Base-by-base conservation (phyloP, 2,888 invertebrate genomes). In the Lepidocyrtoides sp. region DNA sequence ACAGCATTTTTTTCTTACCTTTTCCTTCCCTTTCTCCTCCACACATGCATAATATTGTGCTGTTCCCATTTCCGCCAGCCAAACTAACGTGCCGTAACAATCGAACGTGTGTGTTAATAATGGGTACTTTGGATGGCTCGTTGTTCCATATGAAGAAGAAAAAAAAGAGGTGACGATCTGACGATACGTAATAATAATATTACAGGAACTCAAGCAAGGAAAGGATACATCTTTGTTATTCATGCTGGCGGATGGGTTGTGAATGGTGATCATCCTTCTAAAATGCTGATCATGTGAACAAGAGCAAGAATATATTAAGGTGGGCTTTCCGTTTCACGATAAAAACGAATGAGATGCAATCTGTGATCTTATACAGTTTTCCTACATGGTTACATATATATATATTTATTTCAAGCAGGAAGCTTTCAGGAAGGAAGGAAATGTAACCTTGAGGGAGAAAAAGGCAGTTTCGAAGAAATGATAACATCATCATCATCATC, bases 221-320 rank as follows among this genome's bases (percentile, higher is more conserved):
- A 75, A 77, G 41, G n/a, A 79, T 48, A 60, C 83, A 83, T 63
- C 44, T 29, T 66, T 86, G 57, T 79, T 86, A 51, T 75, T 86
- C 75, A 72, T 86, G 36, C 54, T 32, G 17, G 77, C 54, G 77
- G 29, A 79, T 54, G 51, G 51, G 77, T 54, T 41, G 66, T 32
- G 77, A 32, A 79, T 79, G 51, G 54, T 79, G 77, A 51, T 51
- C 85, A 48, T 88, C 29, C 82, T 89, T 41, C 81, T 10, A 89
- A 89, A 77, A 89, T 89, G 89, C 89, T 89, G 89, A 89, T 89
- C 89, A 54, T 84, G 89, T 89, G 72, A 83, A 89, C 17, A 89
- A 48, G 77, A 79, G 14, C 32, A 54, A n/a, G 54, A 79, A 79
- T 79, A 79, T 44, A 54, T 79, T 54, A 79, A 79, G 77, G 77